A percentile compares a stretch with the other conserved stretches of the same genome.
Evolutionary conservation across 2,888 invertebrate genomes (phyloP).

Genomic region (Oscheius sp.): DNA sequence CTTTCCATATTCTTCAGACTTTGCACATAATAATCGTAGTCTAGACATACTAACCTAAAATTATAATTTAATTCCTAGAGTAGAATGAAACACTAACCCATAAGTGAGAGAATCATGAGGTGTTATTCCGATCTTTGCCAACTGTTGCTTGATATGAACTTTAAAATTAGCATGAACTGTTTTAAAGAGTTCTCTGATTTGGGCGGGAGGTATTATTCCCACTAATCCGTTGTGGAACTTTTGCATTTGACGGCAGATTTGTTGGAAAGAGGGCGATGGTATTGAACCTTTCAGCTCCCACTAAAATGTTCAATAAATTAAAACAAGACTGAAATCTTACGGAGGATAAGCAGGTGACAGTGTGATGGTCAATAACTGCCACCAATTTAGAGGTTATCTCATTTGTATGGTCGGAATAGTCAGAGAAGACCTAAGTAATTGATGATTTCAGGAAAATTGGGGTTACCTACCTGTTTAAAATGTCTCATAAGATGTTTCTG

Average conservation of each 20-base stretch:
- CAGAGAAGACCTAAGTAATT: conserved; percentile 54
- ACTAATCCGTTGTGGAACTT: conserved; percentile 71
- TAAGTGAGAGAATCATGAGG: conserved; percentile 69
- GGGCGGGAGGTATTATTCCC: conserved; percentile 66
- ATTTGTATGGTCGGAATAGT: conserved; percentile 85
- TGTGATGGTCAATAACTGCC: conserved; percentile 87
- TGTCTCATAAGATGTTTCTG: conserved; percentile 62
- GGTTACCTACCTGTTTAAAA: conserved; percentile 55
- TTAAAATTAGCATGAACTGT: conserved; percentile 70
- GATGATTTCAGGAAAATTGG: neutral
- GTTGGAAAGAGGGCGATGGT: conserved; percentile 82
- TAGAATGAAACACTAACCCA: conserved; percentile 51
- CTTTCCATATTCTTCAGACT: conserved; percentile 50
- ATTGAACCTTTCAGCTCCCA: conserved; percentile 93
- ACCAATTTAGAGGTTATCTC: conserved; percentile 92
- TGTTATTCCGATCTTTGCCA: conserved; percentile 63
- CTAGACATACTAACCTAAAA: conserved; percentile 54
- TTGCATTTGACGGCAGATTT: conserved; percentile 80
- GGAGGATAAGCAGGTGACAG: conserved; percentile 82
- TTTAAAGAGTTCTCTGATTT: conserved; percentile 58
- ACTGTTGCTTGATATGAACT: conserved; percentile 55
- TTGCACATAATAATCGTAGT: conserved; percentile 56
- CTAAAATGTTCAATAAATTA: conserved; percentile 76
- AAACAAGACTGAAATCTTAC: conserved; percentile 63
- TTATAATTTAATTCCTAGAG: neutral